Evolutionary conservation across 2,113 vertebrate species (phyloP), one percentile per base, ranked within the genome.

Genomic region (Limanda limanda): DNA sequence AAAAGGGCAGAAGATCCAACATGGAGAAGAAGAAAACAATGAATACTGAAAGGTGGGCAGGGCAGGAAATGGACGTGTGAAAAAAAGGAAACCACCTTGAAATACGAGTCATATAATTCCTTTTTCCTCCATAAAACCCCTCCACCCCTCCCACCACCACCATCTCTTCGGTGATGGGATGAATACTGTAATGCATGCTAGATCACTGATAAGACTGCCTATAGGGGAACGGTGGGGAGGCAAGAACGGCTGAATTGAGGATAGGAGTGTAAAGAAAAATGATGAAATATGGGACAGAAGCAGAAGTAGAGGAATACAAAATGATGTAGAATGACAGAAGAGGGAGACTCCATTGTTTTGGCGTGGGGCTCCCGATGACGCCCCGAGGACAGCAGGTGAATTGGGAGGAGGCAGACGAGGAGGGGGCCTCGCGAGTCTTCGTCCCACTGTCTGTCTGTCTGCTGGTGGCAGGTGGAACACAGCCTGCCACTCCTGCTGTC

Each of bases 341-440:
- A 75, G 4, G n/a, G 51, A 68, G 71, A 31, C 55, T 15, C 18
- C 47, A 45, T 74, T 78, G 74, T 76, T 83, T 80, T 79, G 65
- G 68, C 31, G 1, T 45, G 45, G 47, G 37, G 58, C 57, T 78
- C 48, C 40, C 40, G 73, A 42, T 66, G 82, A 82, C 76, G 82
- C 84, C 78, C 86, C 0, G 64, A 87, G 84, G 87, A 90, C 82
- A 87, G 76, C 66, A 78, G 89, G 82, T 84, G 81, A 79, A 84
- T 81, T 79, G 62, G 73, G 52, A 83, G 70, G 67, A 68, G 75
- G 59, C 76, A 88, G 80, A 76, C 86, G 84, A n/a, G 17, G 17
- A 4, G 45, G 51, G 51, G 18, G 51, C 35, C 35, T 37, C 35
- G 9, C 9, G 51, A 9, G 21, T 56, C 21, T 23, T 13, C 10